phyloP scores from a whole-genome alignment of 2,888 invertebrate genomes.

The Serrognathus titanus region DNA sequence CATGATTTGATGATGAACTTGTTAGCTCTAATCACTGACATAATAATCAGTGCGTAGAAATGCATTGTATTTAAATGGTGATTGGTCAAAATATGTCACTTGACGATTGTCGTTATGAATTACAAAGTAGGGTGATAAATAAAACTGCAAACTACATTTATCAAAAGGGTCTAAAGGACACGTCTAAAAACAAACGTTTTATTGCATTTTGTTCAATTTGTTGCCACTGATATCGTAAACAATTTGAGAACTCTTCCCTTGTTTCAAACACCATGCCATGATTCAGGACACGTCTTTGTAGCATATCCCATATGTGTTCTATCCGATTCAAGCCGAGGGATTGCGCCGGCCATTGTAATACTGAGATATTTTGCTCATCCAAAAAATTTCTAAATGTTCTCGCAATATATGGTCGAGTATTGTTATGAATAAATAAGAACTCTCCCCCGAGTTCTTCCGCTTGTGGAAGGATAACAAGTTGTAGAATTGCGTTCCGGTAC shows the following conservation, averaged over 20 bases:
- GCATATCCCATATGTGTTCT: constrained; percentile 19
- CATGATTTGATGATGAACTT: too few relatives aligned
- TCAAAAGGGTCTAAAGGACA: too few relatives aligned
- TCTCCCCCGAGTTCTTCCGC: constrained; percentile 12
- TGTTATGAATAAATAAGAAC: constrained; percentile 21
- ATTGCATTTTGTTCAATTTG: constrained; percentile 7
- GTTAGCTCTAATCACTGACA: too few relatives aligned
- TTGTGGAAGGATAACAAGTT: too few relatives aligned
- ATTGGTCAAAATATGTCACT: too few relatives aligned
- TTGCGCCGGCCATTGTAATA: constrained; percentile 17
- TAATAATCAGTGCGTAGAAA: too few relatives aligned
- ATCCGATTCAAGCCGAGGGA: constrained; percentile 22
- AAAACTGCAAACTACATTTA: too few relatives aligned
- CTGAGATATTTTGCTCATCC: not conserved
- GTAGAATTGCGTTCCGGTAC: too few relatives aligned
- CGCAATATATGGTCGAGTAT: constrained; percentile 17
- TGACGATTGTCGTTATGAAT: too few relatives aligned
- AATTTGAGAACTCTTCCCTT: constrained; percentile 1
- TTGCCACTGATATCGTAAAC: not conserved
- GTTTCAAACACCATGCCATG: not conserved
- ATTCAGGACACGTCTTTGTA: not conserved
- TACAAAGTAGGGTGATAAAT: too few relatives aligned
- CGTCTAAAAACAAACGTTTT: constrained; percentile 1
- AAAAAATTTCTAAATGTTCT: not conserved
- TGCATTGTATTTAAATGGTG: too few relatives aligned